These are phyloP conservation scores for Aphaenogaster floridana DNA, from an alignment of 1,140 invertebrate species.

Conservation along the genomic window DNA sequence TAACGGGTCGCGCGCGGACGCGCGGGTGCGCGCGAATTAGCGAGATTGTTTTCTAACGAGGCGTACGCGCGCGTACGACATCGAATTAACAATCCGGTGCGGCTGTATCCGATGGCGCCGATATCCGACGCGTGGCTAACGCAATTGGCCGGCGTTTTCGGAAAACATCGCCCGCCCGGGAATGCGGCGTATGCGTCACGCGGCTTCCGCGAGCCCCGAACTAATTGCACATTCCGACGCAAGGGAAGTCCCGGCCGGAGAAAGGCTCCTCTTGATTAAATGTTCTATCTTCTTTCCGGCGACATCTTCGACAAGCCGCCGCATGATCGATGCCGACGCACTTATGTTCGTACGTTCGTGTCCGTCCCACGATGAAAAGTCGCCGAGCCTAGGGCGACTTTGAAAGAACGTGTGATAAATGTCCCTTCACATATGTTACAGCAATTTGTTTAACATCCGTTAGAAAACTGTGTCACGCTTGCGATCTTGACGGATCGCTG, in stretches of 20 bases:
- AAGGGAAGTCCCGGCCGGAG: conserved; percentile 11
- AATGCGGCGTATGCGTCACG: conserved; percentile 55
- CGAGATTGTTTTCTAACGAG: conserved; percentile 64
- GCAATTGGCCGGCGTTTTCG: conserved; percentile 46
- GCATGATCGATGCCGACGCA: conserved; percentile 52
- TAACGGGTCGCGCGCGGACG: neutral
- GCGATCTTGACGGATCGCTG: neutral
- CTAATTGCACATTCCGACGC: conserved; percentile 61
- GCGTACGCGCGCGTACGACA: conserved; percentile 42
- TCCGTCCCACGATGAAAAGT: conserved; percentile 32
- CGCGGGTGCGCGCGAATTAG: conserved; percentile 42
- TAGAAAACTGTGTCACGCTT: neutral
- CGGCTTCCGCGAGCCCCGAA: conserved; percentile 8
- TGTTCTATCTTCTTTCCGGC: conserved; percentile 60
- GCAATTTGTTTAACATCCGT: conserved; percentile 35
- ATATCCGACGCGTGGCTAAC: conserved; percentile 55
- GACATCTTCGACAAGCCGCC: conserved; percentile 58
- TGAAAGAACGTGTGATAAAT: conserved; percentile 39
- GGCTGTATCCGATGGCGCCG: conserved; percentile 34
- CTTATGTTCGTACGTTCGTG: neutral
- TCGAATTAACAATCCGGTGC: conserved; percentile 52
- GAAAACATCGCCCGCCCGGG: neutral
- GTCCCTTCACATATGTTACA: conserved; percentile 1
- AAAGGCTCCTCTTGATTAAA: conserved; percentile 44
- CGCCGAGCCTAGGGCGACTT: conserved; percentile 14